Evolutionary conservation across 1,140 invertebrate genomes (phyloP).

Genomic region (Calosoma granatense): DNA sequence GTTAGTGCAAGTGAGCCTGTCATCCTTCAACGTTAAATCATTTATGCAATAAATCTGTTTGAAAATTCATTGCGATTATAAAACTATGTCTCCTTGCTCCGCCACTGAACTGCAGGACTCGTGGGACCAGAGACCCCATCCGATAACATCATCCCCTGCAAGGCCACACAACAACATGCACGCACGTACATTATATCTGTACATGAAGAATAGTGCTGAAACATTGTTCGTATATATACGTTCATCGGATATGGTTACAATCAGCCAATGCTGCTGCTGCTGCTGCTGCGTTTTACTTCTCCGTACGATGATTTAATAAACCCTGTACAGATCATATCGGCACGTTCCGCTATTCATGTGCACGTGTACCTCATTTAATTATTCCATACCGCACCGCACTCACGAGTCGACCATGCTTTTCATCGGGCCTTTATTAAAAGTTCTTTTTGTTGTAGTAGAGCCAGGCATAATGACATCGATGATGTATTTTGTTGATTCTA

Average conservation of each 20-base stretch:
- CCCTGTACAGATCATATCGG: background rate
- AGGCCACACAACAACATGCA: background rate
- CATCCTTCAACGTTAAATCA: too few species aligned
- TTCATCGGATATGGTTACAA: background rate
- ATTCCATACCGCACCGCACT: background rate
- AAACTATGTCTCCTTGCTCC: too few species aligned
- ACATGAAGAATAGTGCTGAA: too few species aligned
- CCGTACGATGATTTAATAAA: background rate
- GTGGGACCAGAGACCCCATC: background rate
- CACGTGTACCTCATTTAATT: background rate
- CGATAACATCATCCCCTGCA: background rate
- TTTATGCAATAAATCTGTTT: too few species aligned
- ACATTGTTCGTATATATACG: background rate
- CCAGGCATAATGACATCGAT: background rate
- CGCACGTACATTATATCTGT: background rate
- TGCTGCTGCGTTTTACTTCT: background rate
- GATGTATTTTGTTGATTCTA: background rate
- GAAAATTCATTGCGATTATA: too few species aligned
- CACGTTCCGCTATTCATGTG: background rate
- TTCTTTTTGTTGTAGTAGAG: background rate
- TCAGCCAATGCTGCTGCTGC: background rate
- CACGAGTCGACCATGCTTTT: background rate
- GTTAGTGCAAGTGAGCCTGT: too few species aligned
- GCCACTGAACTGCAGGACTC: background rate
- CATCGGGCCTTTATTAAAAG: background rate